Base-by-base conservation (phyloP, 2,888 invertebrate genomes). In the Dicyrtoma fusca region DNA sequence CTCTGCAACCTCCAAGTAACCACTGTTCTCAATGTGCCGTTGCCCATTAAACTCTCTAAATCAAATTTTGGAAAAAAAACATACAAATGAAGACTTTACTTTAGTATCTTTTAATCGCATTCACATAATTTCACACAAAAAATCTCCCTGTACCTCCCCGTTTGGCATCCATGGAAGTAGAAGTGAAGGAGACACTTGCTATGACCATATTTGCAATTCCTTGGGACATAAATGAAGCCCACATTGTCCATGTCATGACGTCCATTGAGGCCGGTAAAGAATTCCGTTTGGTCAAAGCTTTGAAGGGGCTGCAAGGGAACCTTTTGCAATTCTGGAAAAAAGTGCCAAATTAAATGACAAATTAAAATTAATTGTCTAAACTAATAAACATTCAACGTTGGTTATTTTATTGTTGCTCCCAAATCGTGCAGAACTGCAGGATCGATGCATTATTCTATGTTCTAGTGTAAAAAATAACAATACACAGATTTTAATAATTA, bases 1-100 rank as follows among this genome's bases (percentile, higher is more conserved):
- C 69, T 80, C 80, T 0, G 77, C 78, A 10, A 80, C 63, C 65
- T 80, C 78, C 14, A 80, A 69, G 59, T 65, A 80, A 34, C 80
- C 80, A 65, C 75, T 76, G 57, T 77, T 75, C 0, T 74, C 64
- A 11, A 80, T 74, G 59, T 80, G 80, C 23, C 55, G 65, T 3
- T 74, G 75, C n/a, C 77, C 80, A 61, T 75, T 78, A 62, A 78
- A 78, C 53, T 80, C 77, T 17, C 79, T 77, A 34, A n/a, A n/a
- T n/a, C n/a, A 13, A 44, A 25, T 5, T 23, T 68, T n/a, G 1
- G 44, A 45, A n/a, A n/a, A n/a, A n/a, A n/a, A n/a, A n/a, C n/a
- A n/a, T n/a, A n/a, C n/a, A n/a, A n/a, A n/a, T n/a, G n/a, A 44
- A 55, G n/a, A 19, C 5, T 51, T 34, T 34, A 34, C 14, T 47